Percentiles rank a stretch among this genome's conserved stretches.
Conservation (phyloP, 2,888 invertebrate species). For the Cryptus armator region DNA sequence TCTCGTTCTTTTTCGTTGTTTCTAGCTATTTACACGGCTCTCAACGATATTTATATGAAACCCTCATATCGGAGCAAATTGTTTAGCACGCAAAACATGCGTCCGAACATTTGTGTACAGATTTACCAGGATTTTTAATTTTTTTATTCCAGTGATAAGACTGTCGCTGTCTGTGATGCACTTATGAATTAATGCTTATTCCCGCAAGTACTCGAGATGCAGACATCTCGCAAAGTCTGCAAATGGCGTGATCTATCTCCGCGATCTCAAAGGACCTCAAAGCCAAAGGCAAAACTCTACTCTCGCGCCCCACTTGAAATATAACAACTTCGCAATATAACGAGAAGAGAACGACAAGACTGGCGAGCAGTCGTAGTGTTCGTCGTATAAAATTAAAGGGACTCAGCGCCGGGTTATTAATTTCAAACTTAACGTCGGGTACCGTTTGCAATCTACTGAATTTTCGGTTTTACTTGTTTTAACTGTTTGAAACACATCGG, state of each 20-base stretch:
- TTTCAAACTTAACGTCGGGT: constrained; percentile 54
- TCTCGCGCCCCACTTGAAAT: constrained; percentile 12
- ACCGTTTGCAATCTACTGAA: constrained; percentile 49
- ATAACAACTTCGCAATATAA: constrained; percentile 13
- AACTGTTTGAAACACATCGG: constrained; percentile 26
- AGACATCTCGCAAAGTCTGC: not conserved
- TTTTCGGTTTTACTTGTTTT: constrained; percentile 58
- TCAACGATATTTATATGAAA: not conserved
- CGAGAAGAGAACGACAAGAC: constrained; percentile 6
- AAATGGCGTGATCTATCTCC: constrained; percentile 16
- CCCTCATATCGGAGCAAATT: constrained; percentile 3
- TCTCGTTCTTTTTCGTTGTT: not conserved
- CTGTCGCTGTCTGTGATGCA: not conserved
- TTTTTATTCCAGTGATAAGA: not conserved
- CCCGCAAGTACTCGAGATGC: constrained; percentile 14
- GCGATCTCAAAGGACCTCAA: constrained; percentile 32
- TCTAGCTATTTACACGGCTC: not conserved
- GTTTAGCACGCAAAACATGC: not conserved
- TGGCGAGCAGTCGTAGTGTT: constrained; percentile 17
- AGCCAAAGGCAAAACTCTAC: constrained; percentile 19
- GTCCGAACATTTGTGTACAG: not conserved
- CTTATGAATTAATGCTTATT: constrained; percentile 5
- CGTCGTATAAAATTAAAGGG: constrained; percentile 42
- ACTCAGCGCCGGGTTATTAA: constrained; percentile 44
- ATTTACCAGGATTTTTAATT: constrained; percentile 4